A percentile compares a stretch with the other conserved stretches of the same genome.
These are phyloP conservation scores for Lasiurus borealis DNA, from an alignment of 2,113 vertebrate species.

Conservation along the genomic window DNA sequence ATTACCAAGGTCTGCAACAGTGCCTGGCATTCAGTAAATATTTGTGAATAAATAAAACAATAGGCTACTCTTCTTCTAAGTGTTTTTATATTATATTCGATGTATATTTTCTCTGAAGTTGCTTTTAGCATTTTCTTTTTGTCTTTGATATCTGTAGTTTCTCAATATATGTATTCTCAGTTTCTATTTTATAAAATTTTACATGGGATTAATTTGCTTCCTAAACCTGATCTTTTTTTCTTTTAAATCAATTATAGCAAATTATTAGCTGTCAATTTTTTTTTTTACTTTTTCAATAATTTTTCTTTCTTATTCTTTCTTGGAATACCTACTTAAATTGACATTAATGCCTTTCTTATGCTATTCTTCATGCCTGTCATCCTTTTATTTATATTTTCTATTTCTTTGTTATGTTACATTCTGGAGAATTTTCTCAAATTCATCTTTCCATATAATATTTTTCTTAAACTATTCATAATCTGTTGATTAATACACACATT, in stretches of 20 bases:
- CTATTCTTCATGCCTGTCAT: not conserved
- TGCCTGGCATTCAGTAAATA: not conserved
- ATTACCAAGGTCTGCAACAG: not conserved
- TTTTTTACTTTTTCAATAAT: not conserved
- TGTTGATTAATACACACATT: not conserved
- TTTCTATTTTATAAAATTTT: not conserved
- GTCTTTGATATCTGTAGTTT: not conserved
- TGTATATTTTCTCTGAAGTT: not conserved
- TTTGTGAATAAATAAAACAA: not conserved
- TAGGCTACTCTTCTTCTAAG: not conserved
- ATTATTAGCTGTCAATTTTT: slow-evolving; percentile 22
- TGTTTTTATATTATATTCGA: not conserved
- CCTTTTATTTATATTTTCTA: not conserved
- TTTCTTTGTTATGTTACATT: not conserved
- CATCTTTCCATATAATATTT: not conserved
- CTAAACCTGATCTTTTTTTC: not conserved
- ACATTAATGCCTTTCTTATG: not conserved
- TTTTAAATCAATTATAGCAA: not conserved
- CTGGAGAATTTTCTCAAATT: slow-evolving; percentile 29
- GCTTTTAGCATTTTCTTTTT: not conserved
- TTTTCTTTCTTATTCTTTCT: not conserved
- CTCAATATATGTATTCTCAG: not conserved
- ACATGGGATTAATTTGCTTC: not conserved
- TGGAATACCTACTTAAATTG: not conserved
- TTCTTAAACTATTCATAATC: not conserved